Conservation (phyloP, 2,888 invertebrate genomes). For the Ganaspis brasiliensis region DNA sequence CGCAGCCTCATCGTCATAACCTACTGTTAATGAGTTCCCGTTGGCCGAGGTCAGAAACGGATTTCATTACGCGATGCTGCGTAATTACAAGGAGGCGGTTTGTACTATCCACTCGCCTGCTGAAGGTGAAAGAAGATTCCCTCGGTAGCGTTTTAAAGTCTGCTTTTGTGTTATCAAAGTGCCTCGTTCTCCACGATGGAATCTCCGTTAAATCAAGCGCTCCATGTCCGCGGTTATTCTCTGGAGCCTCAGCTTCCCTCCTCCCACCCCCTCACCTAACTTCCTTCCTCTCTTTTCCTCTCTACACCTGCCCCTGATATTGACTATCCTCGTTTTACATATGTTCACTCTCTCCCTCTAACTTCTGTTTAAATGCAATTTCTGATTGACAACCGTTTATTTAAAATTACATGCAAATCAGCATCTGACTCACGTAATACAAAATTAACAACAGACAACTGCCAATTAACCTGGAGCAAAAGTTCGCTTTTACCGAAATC, state of each 20-base stretch:
- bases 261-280: not conserved
- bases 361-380: not conserved
- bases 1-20: constrained; percentile 29
- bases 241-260: constrained; percentile 5
- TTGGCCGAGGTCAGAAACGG: constrained; percentile 37
- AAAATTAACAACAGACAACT: not conserved
- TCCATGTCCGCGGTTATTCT: constrained; percentile 27
- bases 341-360: not conserved
- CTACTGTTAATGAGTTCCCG: constrained; percentile 35
- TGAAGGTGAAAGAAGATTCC: constrained; percentile 39
- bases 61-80: constrained; percentile 40
- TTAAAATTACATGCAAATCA: not conserved
- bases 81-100: constrained; percentile 33
- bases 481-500: not conserved
- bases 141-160: constrained; percentile 35
- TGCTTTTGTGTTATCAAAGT: constrained; percentile 33
- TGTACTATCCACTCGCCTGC: constrained; percentile 29
- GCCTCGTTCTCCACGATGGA: constrained; percentile 27
- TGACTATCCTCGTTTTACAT: not conserved
- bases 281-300: not conserved
- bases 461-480: not conserved
- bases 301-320: constrained; percentile 8
- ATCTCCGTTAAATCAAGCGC: constrained; percentile 32
- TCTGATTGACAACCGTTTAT: not conserved
- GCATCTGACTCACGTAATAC: not conserved